A percentile compares a stretch with the other conserved stretches of the same genome.
These are phyloP conservation scores for Zosterops lateralis DNA, from an alignment of 2,113 vertebrate genomes.

Conservation along the genomic window DNA sequence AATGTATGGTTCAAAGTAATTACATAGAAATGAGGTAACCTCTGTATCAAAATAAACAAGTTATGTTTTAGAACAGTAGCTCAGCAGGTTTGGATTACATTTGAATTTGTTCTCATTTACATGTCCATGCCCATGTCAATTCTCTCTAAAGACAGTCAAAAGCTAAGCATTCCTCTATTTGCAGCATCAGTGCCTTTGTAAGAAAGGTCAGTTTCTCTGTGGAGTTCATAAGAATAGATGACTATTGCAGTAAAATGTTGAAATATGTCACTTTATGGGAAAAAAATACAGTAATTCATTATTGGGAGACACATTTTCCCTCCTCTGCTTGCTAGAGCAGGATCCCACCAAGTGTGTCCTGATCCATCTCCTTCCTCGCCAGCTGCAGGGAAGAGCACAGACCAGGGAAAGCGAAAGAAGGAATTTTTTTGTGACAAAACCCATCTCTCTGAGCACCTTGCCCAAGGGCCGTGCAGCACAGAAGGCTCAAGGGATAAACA, in stretches of 20 bases:
- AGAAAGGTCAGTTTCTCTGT: not conserved
- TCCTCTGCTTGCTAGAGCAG: not conserved
- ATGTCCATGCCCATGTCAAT: not conserved
- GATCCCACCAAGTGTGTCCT: not conserved
- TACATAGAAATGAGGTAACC: not conserved
- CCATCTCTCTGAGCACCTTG: not conserved
- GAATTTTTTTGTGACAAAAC: not conserved
- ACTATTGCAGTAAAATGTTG: not conserved
- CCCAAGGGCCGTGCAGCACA: not conserved
- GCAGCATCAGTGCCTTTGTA: not conserved
- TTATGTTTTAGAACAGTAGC: not conserved
- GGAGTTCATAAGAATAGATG: not conserved
- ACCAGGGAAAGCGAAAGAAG: not conserved
- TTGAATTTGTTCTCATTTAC: not conserved
- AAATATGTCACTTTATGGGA: not conserved
- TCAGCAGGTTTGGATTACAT: not conserved
- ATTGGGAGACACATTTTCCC: not conserved
- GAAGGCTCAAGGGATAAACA: not conserved
- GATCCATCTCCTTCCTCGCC: not conserved
- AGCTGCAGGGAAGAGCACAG: not conserved
- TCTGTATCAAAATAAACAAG: not conserved
- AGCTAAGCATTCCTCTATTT: not conserved
- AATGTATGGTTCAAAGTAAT: not conserved
- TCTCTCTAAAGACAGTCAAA: not conserved
- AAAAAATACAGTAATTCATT: not conserved